A percentile compares a stretch with the other conserved stretches of the same genome.
Conservation (phyloP, 2,797 vertebrate genomes). For the Eurystomus glaucurus region DNA sequence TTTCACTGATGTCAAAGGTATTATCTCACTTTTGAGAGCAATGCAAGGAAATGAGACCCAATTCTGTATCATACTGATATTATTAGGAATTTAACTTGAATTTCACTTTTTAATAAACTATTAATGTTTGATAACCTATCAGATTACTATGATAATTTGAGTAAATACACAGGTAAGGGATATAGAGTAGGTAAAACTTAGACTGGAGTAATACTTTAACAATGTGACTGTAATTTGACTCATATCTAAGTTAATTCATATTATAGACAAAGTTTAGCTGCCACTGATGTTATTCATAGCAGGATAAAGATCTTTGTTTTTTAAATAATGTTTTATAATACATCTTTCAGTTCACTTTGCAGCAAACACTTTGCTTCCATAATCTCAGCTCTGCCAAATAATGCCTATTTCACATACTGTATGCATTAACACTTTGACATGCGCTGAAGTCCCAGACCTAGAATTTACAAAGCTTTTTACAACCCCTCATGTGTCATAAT, state of each 20-base stretch:
- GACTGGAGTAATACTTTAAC: neutral
- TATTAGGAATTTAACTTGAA: neutral
- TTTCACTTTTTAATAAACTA: neutral
- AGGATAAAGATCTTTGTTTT: neutral
- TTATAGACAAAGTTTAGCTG: neutral
- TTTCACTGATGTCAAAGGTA: neutral
- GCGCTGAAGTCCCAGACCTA: slow-evolving; percentile 52
- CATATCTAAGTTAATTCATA: neutral
- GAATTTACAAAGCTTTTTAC: slow-evolving; percentile 52
- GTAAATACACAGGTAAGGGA: neutral
- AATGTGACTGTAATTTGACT: neutral
- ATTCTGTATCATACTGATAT: neutral
- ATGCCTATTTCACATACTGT: slow-evolving; percentile 40
- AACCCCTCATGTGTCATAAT: slow-evolving; percentile 41
- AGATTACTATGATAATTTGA: neutral
- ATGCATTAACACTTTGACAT: slow-evolving; percentile 49
- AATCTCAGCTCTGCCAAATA: neutral
- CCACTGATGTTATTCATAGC: neutral
- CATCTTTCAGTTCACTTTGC: neutral
- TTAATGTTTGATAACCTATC: neutral
- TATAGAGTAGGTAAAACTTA: neutral
- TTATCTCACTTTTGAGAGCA: neutral
- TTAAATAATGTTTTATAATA: neutral
- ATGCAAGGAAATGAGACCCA: neutral
- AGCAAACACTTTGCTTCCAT: neutral